Percentiles rank a stretch among this genome's conserved stretches.
phyloP scores from a whole-genome alignment of 2,888 invertebrate species.

The Drosophila macrospina region DNA sequence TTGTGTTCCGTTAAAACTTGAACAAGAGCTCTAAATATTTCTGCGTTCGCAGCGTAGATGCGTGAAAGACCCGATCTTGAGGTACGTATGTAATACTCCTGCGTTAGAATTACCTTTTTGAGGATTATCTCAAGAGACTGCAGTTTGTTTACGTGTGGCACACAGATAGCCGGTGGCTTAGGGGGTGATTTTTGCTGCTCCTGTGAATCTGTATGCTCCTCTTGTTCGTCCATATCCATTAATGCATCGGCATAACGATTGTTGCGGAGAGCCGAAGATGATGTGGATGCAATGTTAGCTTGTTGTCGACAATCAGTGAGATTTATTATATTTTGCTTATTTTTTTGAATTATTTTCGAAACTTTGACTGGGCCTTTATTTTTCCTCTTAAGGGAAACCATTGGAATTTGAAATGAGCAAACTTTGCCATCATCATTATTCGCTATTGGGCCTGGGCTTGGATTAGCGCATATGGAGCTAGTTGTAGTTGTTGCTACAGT shows the following conservation, averaged over 20 bases:
- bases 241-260: conserved; percentile 12
- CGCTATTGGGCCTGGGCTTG: too few relatives aligned
- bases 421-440: too few relatives aligned
- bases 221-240: conserved; percentile 24
- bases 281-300: neutral
- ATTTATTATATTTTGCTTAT: neutral
- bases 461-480: too few relatives aligned
- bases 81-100: conserved; percentile 10
- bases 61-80: conserved; percentile 6
- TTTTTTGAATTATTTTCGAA: conserved; percentile 3
- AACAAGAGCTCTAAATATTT: conserved; percentile 6
- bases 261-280: conserved; percentile 5
- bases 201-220: too few relatives aligned
- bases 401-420: too few relatives aligned
- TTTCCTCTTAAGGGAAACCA: conserved; percentile 1
- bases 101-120: neutral
- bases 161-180: conserved; percentile 9
- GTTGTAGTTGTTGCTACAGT: too few relatives aligned
- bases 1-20: conserved; percentile 4
- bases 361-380: neutral
- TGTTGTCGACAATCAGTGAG: neutral
- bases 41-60: conserved; percentile 4
- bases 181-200: neutral
- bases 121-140: neutral
- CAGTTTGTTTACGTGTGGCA: conserved; percentile 6